A percentile compares a stretch with the other conserved stretches of the same genome.
phyloP scores from a whole-genome alignment of 2,113 vertebrate genomes.

The Albula goreensis region DNA sequence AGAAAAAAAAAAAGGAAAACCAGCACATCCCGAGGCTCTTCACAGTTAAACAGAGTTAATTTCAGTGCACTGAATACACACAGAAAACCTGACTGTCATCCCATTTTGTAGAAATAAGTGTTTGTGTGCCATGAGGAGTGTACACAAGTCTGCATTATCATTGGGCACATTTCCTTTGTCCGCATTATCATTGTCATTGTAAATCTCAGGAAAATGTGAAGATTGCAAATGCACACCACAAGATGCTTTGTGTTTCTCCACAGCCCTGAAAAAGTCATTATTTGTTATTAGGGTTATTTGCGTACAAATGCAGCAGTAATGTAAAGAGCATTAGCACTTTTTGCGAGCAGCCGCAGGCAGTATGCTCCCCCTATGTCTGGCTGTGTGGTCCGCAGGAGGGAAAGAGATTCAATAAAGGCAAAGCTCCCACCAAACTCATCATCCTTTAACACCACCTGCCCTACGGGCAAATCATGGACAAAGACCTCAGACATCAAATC shows the following conservation, averaged over 20 bases:
- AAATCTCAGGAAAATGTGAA: neutral
- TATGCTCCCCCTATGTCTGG: neutral
- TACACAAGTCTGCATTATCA: no score
- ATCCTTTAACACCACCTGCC: slow-evolving; percentile 22
- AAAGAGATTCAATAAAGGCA: neutral
- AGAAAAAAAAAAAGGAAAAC: no score
- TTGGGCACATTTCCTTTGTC: neutral
- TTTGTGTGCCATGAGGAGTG: neutral
- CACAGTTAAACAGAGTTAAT: neutral
- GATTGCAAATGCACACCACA: neutral
- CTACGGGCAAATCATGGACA: slow-evolving; percentile 8
- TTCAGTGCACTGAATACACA: neutral
- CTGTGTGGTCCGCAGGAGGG: slow-evolving; percentile 1
- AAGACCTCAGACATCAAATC: slow-evolving; percentile 30
- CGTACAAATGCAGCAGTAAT: neutral
- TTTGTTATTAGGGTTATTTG: neutral
- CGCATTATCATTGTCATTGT: neutral
- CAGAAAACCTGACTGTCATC: neutral
- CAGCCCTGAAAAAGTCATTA: neutral
- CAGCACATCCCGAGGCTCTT: no score
- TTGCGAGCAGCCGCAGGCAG: neutral
- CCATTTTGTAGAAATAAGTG: neutral
- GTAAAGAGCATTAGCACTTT: neutral
- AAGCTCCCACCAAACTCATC: slow-evolving; percentile 27
- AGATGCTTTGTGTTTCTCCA: neutral